Evolutionary conservation across 2,113 vertebrate species (phyloP).

Genomic region (Xenopus borealis): DNA sequence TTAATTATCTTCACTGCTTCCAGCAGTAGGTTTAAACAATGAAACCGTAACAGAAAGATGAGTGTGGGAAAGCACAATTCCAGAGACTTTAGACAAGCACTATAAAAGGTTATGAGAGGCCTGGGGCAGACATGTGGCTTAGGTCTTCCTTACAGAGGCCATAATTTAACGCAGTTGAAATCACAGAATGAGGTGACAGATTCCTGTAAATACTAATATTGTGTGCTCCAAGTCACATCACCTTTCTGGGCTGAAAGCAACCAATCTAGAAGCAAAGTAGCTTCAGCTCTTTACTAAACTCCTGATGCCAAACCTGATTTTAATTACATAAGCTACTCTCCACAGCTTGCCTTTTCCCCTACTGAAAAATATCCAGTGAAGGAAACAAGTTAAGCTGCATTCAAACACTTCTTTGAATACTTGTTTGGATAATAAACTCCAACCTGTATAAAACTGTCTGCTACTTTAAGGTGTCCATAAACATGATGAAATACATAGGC

Average conservation of each 20-base stretch:
- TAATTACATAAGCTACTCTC: conserved; percentile 57
- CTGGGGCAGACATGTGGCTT: background rate
- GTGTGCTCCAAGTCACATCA: conserved; percentile 5
- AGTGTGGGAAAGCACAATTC: too few relatives aligned
- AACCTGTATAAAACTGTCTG: background rate
- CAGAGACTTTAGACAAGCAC: too few relatives aligned
- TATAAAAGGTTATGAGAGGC: background rate
- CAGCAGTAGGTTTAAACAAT: too few relatives aligned
- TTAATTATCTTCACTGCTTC: too few relatives aligned
- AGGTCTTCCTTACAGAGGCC: background rate
- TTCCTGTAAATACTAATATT: background rate
- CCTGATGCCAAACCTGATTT: conserved; percentile 57
- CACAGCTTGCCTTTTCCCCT: conserved; percentile 27
- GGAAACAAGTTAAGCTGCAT: conserved; percentile 43
- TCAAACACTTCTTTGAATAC: too few relatives aligned
- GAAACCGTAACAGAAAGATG: too few relatives aligned
- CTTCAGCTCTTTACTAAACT: background rate
- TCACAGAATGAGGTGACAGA: conserved; percentile 11
- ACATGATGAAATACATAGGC: too few relatives aligned
- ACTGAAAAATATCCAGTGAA: conserved; percentile 50
- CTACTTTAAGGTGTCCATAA: background rate
- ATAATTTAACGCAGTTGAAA: conserved; percentile 15
- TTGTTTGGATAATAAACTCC: background rate
- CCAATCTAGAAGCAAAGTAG: background rate
- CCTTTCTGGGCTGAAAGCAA: conserved; percentile 6